Base-by-base conservation (phyloP, 2,113 vertebrate species). In the Tenrec ecaudatus region DNA sequence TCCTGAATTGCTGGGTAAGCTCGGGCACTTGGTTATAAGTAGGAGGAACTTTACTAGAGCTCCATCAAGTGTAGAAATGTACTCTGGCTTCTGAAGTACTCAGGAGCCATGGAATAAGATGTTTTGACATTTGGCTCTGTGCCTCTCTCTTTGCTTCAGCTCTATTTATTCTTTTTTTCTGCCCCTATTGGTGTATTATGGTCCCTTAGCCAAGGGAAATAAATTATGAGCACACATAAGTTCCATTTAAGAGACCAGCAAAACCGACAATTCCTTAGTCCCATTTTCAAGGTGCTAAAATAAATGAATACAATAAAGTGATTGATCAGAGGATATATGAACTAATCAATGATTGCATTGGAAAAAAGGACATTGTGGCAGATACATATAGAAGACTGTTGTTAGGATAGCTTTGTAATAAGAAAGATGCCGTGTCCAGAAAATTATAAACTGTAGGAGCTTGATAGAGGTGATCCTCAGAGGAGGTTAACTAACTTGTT, bases 401-500 rank as follows among this genome's bases (percentile, higher is more conserved):
- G 16, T 6, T 79, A 78, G n/a, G 23, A 68, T 6, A 0, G 11
- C 31, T 86, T 53, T 82, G 62, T 40, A 77, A 19, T 38, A 14
- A 58, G 29, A 53, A 89, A 94, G 23, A 33, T 62, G 36, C 2
- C n/a, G 27, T 64, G 76, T 47, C 10, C 40, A 89, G 8, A 82
- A 82, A 80, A n/a, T 79, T 88, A 33, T 11, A 58, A 82, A 19
- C 3, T 79, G 3, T 3, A 73, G 33, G 76, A 76, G 53, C 2
- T 64, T 60, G 22, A 29, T 6, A 71, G 17, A 81, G 3, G 60
- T 76, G 68, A 85, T 43, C 25, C 36, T 82, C 11, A n/a, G 25
- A 89, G 38, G 40, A 91, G 19, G 31, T 86, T 84, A 60, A 43
- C 57, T 91, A 91, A 88, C 6, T 89, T 91, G 29, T 15, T 31